Percentiles rank a stretch among this genome's conserved stretches.
Conservation (phyloP, 2,113 vertebrate species). For the Leptodactylus fuscus region DNA sequence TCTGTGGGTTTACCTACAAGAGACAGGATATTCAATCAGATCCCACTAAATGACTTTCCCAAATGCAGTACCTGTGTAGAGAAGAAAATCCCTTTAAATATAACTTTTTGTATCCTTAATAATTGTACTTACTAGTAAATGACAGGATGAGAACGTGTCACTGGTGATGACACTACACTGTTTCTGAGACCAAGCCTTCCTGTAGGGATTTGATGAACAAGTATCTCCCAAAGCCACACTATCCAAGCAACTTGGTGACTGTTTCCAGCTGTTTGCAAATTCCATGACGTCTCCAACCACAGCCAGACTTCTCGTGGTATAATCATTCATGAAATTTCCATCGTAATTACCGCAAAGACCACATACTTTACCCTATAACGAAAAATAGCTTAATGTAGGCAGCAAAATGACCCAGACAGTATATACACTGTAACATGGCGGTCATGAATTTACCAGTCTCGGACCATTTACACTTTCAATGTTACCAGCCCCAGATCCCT, state of each 20-base stretch:
- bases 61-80: too few species aligned
- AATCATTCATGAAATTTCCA: constrained; percentile 75
- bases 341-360: constrained; percentile 83
- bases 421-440: too few species aligned
- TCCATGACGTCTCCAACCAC: constrained; percentile 74
- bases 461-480: too few species aligned
- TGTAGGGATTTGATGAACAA: constrained; percentile 73
- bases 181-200: constrained; percentile 80
- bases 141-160: constrained; percentile 70
- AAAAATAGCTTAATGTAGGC: background rate
- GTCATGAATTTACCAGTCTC: too few species aligned
- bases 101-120: too few species aligned
- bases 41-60: background rate
- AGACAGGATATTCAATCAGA: background rate
- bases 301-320: constrained; percentile 77
- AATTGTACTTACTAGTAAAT: constrained; percentile 69
- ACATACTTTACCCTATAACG: constrained; percentile 74
- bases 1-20: constrained; percentile 69
- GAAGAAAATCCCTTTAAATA: too few species aligned
- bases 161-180: constrained; percentile 78
- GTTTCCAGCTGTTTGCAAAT: constrained; percentile 83
- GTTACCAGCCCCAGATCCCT: too few species aligned
- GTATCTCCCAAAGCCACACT: constrained; percentile 68
- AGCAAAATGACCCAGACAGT: too few species aligned
- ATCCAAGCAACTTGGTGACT: constrained; percentile 75